phyloP scores from a whole-genome alignment of 1,140 invertebrate species.

The Aphelenchoides fujianensis region DNA sequence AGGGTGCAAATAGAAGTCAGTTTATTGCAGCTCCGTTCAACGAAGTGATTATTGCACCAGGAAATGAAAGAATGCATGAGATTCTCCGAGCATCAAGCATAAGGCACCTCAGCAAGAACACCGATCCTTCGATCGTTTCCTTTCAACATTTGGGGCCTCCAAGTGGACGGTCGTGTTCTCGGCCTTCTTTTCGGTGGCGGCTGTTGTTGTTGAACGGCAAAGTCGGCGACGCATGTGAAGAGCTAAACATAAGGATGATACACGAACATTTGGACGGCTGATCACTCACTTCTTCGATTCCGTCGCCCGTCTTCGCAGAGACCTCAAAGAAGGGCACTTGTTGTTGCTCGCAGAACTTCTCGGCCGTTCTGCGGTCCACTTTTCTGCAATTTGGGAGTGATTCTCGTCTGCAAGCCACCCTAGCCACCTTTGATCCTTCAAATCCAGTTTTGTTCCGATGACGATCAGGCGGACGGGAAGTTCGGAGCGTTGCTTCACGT shows the following conservation, averaged over 20 bases:
- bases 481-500: neutral
- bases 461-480: neutral
- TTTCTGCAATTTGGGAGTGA: too few relatives aligned
- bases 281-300: neutral
- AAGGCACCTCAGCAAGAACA: neutral
- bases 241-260: too few relatives aligned
- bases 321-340: neutral
- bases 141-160: neutral
- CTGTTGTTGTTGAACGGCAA: too few relatives aligned
- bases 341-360: neutral
- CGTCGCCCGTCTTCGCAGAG: neutral
- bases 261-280: too few relatives aligned
- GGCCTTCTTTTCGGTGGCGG: too few relatives aligned
- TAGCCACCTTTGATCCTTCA: too few relatives aligned
- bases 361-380: neutral
- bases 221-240: too few relatives aligned
- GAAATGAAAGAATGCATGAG: neutral
- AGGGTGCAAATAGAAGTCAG: too few relatives aligned
- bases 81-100: too few relatives aligned
- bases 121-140: neutral
- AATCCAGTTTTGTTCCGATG: neutral
- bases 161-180: neutral
- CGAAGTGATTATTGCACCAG: conserved; percentile 1
- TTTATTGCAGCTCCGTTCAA: too few relatives aligned
- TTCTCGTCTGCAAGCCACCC: too few relatives aligned